Percentiles rank a stretch among this genome's conserved stretches.
Evolutionary conservation across 1,140 invertebrate genomes (phyloP).

Genomic region (Mercenaria mercenaria): DNA sequence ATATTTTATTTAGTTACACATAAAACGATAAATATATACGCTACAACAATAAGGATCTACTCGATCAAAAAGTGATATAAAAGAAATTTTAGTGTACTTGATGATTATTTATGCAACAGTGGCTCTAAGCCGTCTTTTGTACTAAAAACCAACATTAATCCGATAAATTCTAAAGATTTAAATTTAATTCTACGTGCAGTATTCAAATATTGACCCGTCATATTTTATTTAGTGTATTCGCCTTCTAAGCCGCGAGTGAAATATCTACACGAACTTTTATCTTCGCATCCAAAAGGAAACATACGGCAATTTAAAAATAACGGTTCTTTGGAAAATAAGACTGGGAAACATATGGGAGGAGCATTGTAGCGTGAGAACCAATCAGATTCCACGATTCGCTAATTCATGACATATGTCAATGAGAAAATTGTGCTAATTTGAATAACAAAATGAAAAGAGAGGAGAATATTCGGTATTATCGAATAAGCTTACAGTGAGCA

Average conservation of each 20-base stretch:
- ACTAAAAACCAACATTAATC: conserved; percentile 13
- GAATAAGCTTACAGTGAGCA: not conserved
- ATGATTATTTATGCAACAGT: conserved; percentile 13
- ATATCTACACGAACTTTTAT: not conserved
- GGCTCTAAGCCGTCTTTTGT: conserved; percentile 3
- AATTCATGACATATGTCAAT: conserved; percentile 53
- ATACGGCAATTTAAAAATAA: conserved; percentile 8
- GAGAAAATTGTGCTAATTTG: conserved; percentile 32
- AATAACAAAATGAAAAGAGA: conserved; percentile 7
- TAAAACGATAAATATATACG: conserved; percentile 26
- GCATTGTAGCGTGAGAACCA: not conserved
- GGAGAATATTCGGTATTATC: not conserved
- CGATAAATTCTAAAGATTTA: conserved; percentile 35
- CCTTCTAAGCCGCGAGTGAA: not conserved
- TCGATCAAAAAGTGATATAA: conserved; percentile 39
- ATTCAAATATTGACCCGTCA: conserved; percentile 28
- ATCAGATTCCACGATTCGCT: not conserved
- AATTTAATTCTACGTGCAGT: not conserved
- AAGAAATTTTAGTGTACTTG: conserved; percentile 15
- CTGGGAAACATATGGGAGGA: conserved; percentile 20
- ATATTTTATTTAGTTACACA: conserved; percentile 42
- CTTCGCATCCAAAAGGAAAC: not conserved
- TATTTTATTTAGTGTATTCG: not conserved
- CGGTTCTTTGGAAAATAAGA: not conserved
- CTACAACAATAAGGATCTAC: not conserved